These are phyloP conservation scores for Orcinus orca DNA, from an alignment of 2,113 vertebrate genomes.

Conservation along the genomic window DNA sequence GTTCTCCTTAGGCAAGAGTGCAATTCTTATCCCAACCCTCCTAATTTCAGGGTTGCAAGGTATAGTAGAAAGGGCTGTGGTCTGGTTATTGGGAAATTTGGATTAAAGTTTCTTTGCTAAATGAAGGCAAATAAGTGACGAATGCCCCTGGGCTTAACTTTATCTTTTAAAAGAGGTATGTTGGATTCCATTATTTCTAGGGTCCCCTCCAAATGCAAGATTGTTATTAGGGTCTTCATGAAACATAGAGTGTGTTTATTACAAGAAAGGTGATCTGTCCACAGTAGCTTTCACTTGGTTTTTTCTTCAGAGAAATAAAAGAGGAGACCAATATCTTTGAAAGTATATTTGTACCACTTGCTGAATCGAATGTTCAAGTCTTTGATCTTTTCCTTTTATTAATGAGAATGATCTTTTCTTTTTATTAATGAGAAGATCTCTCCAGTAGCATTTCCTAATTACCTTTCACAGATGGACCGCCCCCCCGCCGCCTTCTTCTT, in stretches of 20 bases:
- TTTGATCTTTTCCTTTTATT: constrained; percentile 17
- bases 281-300: neutral
- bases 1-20: neutral
- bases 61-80: neutral
- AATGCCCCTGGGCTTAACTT: neutral
- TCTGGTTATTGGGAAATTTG: neutral
- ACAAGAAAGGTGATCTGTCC: neutral
- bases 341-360: neutral
- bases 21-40: neutral
- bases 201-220: constrained; percentile 4
- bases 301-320: neutral
- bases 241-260: constrained; percentile 6
- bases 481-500: neutral
- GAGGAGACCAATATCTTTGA: neutral
- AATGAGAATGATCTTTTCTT: neutral
- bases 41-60: neutral
- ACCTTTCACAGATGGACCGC: neutral
- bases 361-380: neutral
- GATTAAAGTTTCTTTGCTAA: constrained; percentile 9
- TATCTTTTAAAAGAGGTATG: constrained; percentile 33
- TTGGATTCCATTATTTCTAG: constrained; percentile 32
- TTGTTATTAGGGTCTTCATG: neutral
- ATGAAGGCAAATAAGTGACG: neutral
- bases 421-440: neutral
- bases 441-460: neutral